Base-by-base conservation (phyloP, 1,140 invertebrate species). In the Aporrectodea caliginosa region DNA sequence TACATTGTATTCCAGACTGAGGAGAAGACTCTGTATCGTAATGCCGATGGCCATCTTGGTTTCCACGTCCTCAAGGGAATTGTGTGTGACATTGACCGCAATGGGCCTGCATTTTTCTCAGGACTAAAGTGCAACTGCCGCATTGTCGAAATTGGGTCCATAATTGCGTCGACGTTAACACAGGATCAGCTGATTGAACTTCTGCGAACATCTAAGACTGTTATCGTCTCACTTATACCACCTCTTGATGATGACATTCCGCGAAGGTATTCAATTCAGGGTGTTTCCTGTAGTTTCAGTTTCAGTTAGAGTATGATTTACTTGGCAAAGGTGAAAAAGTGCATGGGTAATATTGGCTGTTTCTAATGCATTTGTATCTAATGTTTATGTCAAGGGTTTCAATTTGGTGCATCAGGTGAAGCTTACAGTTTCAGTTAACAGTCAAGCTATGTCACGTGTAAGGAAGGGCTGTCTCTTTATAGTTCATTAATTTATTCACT, bases 61-160 rank as follows among this genome's bases (percentile, higher is more conserved):
- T 98, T 98, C 89, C 95, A 98, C 87, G 94, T 98, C 31, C 94
- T 94, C 16, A 96, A 98, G 88, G 97, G 96, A 1, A 92, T 98
- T 1, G 95, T 98, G 0, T 97, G 95, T 1, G 93, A 97, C 85
- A 96, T 98, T 0, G 96, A 98, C 88, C 91, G 91, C 78, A 92
- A 93, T 85, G 95, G 95, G 1, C 91, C 93, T 81, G 96, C 97
- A 14, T 94, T 93, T 90, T 91, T 94, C 80, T 94, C 94, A n/a
- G 96, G 96, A 31, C 90, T 98, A 0, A 88, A 93, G 75, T 94
- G 95, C 87, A 95, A 95, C 22, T 94, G 93, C 32, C 90, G 96
- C 35, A 90, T 98, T 76, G 94, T 98, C 22, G 95, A 98, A 87
- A 91, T 92, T 79, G 88, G 86, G 82, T 85, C 29, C 22, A 35